Percentiles rank a stretch among this genome's conserved stretches.
Evolutionary conservation across 2,113 vertebrate species (phyloP).

Genomic region (Melanerpes formicivorus): DNA sequence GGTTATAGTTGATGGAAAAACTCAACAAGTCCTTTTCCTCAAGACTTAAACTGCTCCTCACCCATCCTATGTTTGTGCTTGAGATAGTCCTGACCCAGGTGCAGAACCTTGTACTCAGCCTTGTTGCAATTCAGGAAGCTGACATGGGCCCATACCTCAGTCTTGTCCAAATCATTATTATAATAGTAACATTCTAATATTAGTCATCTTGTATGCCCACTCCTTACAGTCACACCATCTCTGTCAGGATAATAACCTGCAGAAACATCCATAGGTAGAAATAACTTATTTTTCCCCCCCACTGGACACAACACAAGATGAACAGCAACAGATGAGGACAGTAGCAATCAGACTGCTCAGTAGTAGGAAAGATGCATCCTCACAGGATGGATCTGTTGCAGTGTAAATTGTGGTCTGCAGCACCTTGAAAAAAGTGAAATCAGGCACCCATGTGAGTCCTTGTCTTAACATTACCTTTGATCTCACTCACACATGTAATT

Average conservation of each 20-base stretch:
- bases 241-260: background rate
- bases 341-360: background rate
- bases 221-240: background rate
- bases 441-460: background rate
- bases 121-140: too few relatives aligned
- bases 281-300: background rate
- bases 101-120: background rate
- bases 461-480: background rate
- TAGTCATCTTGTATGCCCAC: background rate
- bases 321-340: background rate
- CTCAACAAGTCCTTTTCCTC: too few relatives aligned
- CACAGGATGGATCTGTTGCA: background rate
- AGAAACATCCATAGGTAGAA: background rate
- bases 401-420: background rate
- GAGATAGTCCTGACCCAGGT: too few relatives aligned
- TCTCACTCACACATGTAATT: background rate
- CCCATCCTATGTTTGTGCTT: too few relatives aligned
- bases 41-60: too few relatives aligned
- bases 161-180: too few relatives aligned
- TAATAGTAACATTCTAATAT: too few relatives aligned
- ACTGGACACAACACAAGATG: background rate
- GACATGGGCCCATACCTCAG: too few relatives aligned
- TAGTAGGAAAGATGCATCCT: background rate
- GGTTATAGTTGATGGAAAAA: too few relatives aligned
- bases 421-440: background rate